phyloP scores from a whole-genome alignment of 2,888 invertebrate genomes.

The Cantharis rufa region DNA sequence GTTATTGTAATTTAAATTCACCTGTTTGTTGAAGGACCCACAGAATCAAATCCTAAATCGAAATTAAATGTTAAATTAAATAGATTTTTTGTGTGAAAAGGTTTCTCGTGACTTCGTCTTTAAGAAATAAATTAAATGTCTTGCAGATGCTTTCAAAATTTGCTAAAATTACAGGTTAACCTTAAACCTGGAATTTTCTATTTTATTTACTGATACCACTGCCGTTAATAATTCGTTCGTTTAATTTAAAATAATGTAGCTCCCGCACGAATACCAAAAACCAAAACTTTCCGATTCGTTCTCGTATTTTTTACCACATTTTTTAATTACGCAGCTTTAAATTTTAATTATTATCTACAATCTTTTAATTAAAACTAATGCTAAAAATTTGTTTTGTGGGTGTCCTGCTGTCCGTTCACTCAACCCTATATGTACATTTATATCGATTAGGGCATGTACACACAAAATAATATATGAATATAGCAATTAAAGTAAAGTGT shows the following conservation, averaged over 20 bases:
- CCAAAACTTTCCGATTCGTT: background rate
- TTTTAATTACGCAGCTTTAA: background rate
- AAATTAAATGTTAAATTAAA: background rate
- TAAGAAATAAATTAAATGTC: background rate
- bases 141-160: background rate
- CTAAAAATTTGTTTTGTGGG: background rate
- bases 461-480: background rate
- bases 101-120: background rate
- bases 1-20: background rate
- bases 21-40: background rate
- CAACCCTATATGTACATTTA: background rate
- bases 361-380: constrained; percentile 4
- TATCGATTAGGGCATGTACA: background rate
- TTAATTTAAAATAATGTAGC: background rate
- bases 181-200: background rate
- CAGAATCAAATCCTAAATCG: background rate
- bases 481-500: background rate
- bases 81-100: background rate
- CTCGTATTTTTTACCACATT: background rate
- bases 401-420: background rate
- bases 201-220: background rate
- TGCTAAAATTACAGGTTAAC: background rate
- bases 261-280: background rate
- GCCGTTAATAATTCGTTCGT: background rate
- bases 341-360: constrained; percentile 1